phyloP scores from a whole-genome alignment of 2,113 vertebrate species.

The Lichenostomus cassidix region DNA sequence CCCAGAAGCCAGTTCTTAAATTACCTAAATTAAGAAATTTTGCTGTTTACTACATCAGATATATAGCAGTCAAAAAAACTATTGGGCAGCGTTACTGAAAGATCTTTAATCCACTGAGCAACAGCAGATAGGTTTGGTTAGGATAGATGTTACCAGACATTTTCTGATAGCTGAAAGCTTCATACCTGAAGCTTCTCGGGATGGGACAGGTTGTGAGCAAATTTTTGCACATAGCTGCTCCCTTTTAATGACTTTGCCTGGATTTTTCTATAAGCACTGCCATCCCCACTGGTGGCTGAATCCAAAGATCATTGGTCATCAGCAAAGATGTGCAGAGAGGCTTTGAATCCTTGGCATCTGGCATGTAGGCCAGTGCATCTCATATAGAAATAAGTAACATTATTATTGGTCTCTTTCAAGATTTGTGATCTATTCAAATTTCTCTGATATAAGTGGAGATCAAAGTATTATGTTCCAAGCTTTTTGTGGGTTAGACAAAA shows the following conservation, averaged over 20 bases:
- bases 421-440: background rate
- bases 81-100: background rate
- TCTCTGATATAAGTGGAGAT: background rate
- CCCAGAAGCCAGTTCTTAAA: background rate
- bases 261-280: background rate
- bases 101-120: background rate
- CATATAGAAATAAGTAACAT: background rate
- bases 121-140: background rate
- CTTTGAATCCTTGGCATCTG: background rate
- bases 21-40: constrained; percentile 4
- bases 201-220: background rate
- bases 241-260: background rate
- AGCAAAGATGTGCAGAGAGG: background rate
- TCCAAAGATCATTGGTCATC: background rate
- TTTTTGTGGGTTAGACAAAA: background rate
- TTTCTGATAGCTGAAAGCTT: no score
- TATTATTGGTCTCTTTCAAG: background rate
- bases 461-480: background rate
- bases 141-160: background rate
- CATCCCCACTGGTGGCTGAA: background rate
- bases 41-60: background rate
- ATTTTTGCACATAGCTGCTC: background rate
- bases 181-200: background rate
- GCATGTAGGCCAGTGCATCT: background rate
- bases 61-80: background rate